Conservation (phyloP, 1,140 invertebrate genomes). For the Diachasmimorpha longicaudata region DNA sequence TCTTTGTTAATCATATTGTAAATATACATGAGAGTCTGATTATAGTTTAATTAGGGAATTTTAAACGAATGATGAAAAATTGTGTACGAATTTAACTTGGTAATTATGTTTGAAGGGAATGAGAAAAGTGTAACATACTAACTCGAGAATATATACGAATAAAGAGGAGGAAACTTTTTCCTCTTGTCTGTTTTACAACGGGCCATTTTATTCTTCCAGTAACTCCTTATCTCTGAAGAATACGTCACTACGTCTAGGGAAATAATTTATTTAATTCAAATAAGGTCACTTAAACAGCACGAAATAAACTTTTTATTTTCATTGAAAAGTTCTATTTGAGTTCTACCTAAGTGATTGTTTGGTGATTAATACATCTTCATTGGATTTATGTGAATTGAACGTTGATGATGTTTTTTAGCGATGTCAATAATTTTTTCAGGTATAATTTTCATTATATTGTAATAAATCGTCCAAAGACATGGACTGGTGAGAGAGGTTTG, state of each 20-base stretch:
- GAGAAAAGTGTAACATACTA: slow-evolving; percentile 35
- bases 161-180: slow-evolving; percentile 43
- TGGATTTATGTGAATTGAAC: no score
- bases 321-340: no score
- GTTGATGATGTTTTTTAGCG: no score
- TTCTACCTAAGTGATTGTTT: no score
- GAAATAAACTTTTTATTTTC: no score
- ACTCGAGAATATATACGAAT: slow-evolving; percentile 31
- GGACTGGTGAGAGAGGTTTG: background rate
- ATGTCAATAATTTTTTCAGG: background rate
- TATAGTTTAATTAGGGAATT: slow-evolving; percentile 27
- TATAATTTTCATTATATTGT: background rate
- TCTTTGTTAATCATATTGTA: slow-evolving; percentile 55
- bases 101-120: background rate
- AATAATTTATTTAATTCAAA: no score
- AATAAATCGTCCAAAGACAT: background rate
- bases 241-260: background rate
- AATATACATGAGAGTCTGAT: slow-evolving; percentile 45
- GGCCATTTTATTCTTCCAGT: slow-evolving; percentile 18
- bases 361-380: no score
- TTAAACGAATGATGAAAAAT: slow-evolving; percentile 10
- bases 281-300: no score
- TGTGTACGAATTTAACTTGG: slow-evolving; percentile 26
- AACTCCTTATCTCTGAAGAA: background rate
- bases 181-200: slow-evolving; percentile 50